Conservation (phyloP, 2,797 vertebrate genomes). For the Apogon hyalosoma region DNA sequence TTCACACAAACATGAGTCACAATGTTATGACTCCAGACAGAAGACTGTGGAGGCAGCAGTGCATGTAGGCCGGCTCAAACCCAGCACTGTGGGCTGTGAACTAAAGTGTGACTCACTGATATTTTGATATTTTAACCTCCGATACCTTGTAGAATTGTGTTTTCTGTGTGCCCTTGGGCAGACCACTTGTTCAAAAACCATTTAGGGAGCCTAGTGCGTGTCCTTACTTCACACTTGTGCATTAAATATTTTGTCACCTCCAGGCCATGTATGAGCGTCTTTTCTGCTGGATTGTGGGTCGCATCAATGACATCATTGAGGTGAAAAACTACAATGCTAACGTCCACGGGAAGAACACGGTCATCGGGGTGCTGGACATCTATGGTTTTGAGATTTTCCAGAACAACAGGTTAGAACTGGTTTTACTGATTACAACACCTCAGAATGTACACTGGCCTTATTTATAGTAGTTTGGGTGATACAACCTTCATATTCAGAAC, state of each 20-base stretch:
- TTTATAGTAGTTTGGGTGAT: too few relatives aligned
- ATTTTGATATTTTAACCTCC: constrained; percentile 39
- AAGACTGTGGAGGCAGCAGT: constrained; percentile 25
- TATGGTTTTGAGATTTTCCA: constrained; percentile 99
- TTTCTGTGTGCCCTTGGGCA: constrained; percentile 15
- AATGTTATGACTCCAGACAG: constrained; percentile 48
- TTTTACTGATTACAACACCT: too few relatives aligned
- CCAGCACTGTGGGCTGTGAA: constrained; percentile 23
- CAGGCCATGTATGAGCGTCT: constrained; percentile 98
- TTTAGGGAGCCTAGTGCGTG: background rate
- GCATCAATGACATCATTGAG: constrained; percentile 95
- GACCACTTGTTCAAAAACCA: background rate
- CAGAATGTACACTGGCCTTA: too few relatives aligned
- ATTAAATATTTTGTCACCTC: constrained; percentile 2
- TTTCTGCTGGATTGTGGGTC: constrained; percentile 97
- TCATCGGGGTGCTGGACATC: constrained; percentile 98
- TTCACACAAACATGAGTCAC: constrained; percentile 59
- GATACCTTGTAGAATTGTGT: constrained; percentile 3
- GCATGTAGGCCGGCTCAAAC: constrained; percentile 30
- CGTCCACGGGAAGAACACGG: constrained; percentile 95
- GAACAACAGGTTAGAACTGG: constrained; percentile 91
- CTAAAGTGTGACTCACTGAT: constrained; percentile 48
- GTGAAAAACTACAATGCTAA: constrained; percentile 93
- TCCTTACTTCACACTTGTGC: background rate
- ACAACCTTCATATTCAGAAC: too few relatives aligned